Conservation (phyloP, 2,797 vertebrate genomes). For the Lutjanus campechanus region DNA sequence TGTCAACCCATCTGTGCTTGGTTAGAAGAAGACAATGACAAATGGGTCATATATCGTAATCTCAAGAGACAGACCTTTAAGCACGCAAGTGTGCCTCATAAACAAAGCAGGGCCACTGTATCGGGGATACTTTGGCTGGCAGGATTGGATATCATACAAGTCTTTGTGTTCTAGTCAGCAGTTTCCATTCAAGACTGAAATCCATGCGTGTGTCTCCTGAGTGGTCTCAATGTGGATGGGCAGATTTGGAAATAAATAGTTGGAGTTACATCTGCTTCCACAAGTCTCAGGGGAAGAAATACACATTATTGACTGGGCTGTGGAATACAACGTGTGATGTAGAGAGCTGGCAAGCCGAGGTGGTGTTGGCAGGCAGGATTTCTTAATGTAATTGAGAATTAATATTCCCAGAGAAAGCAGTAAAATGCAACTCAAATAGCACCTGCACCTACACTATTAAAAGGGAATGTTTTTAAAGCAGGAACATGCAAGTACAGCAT, state of each 20-base stretch:
- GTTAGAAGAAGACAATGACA: constrained; percentile 74
- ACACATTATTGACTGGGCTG: constrained; percentile 10
- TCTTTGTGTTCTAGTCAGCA: constrained; percentile 52
- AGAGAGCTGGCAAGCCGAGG: constrained; percentile 25
- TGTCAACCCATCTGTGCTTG: constrained; percentile 71
- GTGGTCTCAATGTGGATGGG: not conserved
- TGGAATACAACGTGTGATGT: constrained; percentile 23
- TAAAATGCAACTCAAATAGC: constrained; percentile 49
- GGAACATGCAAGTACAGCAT: not conserved
- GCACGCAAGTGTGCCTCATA: constrained; percentile 64
- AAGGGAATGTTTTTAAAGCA: constrained; percentile 14
- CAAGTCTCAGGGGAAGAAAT: constrained; percentile 31
- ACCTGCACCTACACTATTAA: constrained; percentile 48
- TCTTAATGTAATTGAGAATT: constrained; percentile 40
- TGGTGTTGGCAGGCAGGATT: constrained; percentile 27
- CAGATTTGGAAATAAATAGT: constrained; percentile 27
- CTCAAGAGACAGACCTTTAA: constrained; percentile 57
- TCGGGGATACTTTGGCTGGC: constrained; percentile 33
- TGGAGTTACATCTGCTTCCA: constrained; percentile 35
- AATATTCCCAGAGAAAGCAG: constrained; percentile 43
- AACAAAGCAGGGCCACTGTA: constrained; percentile 62
- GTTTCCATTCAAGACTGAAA: constrained; percentile 41
- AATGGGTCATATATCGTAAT: constrained; percentile 69
- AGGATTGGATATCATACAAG: constrained; percentile 36
- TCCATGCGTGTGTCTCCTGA: constrained; percentile 14